Evolutionary conservation across 2,113 vertebrate species (phyloP), one percentile per base, ranked within the genome.

Genomic region (Brienomyrus brachyistius): DNA sequence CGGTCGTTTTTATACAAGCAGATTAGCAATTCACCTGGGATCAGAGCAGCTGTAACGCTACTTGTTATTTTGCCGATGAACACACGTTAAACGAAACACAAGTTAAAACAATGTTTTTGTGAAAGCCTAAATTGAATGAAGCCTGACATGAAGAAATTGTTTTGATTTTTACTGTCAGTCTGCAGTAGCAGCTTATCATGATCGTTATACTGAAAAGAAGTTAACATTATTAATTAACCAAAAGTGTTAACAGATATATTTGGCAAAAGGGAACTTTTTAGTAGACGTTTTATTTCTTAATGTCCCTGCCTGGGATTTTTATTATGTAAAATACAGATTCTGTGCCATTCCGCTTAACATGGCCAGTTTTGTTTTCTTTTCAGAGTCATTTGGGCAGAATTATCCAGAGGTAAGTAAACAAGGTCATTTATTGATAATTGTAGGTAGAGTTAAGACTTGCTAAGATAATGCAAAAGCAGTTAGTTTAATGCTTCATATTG

Each of bases 341-440:
- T 80, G 31, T 43, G 74, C 35, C 74, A 80, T 80, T 80, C 35
- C n/a, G 4, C 62, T 43, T 80, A 80, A 80, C 74, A 80, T 80
- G 74, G 31, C 15, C 74, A 80, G 35, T 87, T 88, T 45, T 92
- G 40, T 91, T 62, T 93, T 91, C 88, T 35, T 94, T 94, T 43
- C 95, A 99, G 98, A 99, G 88, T 99, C 98, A 27, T 99, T 99
- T 92, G 98, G 98, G 93, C 98, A 99, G 96, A 99, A 99, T 95
- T 99, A 99, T 92, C 98, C 98, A 91, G 98, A 99, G 98, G 98
- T 99, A 95, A 97, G 92, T 2, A 10, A 27, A 1, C n/a, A 50
- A 19, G 10, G 17, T 74, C 11, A 80, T 40, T 50, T 54, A n/a
- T 48, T 56, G 77, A 27, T 43, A 45, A 11, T 52, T 35, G 8